Percentiles rank a stretch among this genome's conserved stretches.
Evolutionary conservation across 2,113 vertebrate genomes (phyloP).

Genomic region (Vicugna pacos): DNA sequence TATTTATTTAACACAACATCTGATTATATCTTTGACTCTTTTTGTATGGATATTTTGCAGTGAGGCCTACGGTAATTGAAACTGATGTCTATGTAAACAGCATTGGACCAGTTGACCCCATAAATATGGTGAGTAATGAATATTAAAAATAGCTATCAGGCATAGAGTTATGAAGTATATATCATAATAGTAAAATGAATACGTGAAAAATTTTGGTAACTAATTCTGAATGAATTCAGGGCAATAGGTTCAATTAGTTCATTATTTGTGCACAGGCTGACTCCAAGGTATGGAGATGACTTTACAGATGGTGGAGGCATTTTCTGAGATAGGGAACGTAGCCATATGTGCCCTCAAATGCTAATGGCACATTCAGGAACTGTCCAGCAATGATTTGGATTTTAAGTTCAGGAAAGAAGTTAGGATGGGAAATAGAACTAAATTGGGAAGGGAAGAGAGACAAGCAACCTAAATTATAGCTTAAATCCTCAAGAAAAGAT

Average conservation of each 20-base stretch:
- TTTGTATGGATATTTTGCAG: conserved; percentile 89
- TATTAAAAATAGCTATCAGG: conserved; percentile 45
- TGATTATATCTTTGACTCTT: conserved; percentile 69
- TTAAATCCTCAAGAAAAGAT: background rate
- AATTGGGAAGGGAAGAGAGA: background rate
- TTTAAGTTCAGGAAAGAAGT: background rate
- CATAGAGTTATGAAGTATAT: background rate
- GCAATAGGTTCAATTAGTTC: background rate
- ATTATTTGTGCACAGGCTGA: rapidly evolving
- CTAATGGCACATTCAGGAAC: background rate
- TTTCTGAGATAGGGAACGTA: background rate
- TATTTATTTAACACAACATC: background rate
- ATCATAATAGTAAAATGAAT: background rate
- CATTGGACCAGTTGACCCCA: conserved; percentile 97
- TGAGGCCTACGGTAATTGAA: conserved; percentile 97
- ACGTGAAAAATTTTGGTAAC: background rate
- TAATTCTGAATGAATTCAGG: background rate
- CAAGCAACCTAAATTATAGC: background rate
- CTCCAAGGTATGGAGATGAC: background rate
- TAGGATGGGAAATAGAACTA: background rate
- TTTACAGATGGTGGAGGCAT: background rate
- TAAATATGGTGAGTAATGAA: conserved; percentile 95
- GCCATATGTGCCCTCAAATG: background rate
- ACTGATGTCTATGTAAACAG: conserved; percentile 98
- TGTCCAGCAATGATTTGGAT: background rate